A percentile compares a stretch with the other conserved stretches of the same genome.
phyloP scores from a whole-genome alignment of 2,888 invertebrate species.

The Spodoptera picta region DNA sequence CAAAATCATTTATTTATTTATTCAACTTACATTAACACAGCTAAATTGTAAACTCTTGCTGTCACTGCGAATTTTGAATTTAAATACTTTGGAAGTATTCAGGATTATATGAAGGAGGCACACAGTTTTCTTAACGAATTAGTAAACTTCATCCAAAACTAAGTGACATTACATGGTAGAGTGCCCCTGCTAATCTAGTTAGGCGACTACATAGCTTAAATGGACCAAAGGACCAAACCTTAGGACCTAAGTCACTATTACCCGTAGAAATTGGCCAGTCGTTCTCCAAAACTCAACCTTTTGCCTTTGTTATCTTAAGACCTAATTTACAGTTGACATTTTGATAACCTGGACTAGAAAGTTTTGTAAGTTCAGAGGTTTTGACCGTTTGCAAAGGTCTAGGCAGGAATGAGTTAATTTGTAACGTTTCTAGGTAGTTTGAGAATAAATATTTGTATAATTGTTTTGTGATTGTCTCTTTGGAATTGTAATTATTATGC shows the following conservation, averaged over 20 bases:
- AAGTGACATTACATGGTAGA: constrained; percentile 32
- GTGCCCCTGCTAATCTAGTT: constrained; percentile 36
- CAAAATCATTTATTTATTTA: too few relatives aligned
- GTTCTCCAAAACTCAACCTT: constrained; percentile 16
- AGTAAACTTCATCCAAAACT: constrained; percentile 20
- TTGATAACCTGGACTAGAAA: constrained; percentile 31
- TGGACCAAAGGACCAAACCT: constrained; percentile 10
- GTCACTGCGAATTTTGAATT: too few relatives aligned
- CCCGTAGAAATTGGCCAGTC: constrained; percentile 35
- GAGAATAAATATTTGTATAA: too few relatives aligned
- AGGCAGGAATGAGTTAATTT: neutral
- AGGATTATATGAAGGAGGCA: too few relatives aligned
- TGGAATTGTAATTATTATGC: too few relatives aligned
- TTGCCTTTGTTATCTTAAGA: constrained; percentile 40
- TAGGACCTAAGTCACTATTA: constrained; percentile 29
- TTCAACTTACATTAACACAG: too few relatives aligned
- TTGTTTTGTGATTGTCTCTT: too few relatives aligned
- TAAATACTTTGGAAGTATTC: too few relatives aligned
- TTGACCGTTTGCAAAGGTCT: constrained; percentile 1
- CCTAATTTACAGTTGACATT: constrained; percentile 37
- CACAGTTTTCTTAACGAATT: constrained; percentile 33
- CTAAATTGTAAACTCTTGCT: too few relatives aligned
- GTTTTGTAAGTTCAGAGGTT: constrained; percentile 10
- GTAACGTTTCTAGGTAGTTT: neutral
- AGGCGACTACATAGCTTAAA: constrained; percentile 39